A percentile compares a stretch with the other conserved stretches of the same genome.
Conservation (phyloP, 2,888 invertebrate genomes). For the Bruchidius siliquastri region DNA sequence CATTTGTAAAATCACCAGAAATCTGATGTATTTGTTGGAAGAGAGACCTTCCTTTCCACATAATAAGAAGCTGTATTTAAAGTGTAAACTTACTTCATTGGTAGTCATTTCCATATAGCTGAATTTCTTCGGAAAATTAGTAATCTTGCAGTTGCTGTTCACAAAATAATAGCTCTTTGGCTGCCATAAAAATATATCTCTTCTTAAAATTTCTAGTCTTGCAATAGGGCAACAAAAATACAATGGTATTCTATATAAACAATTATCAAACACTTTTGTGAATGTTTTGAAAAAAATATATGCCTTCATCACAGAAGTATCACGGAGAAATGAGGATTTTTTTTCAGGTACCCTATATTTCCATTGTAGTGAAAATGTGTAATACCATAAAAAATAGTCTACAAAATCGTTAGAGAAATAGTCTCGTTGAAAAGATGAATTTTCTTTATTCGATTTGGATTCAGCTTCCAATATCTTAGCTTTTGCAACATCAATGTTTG, state of each 20-base stretch:
- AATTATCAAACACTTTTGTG: background rate
- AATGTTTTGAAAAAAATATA: background rate
- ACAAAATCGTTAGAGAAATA: background rate
- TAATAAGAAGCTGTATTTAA: too few relatives aligned
- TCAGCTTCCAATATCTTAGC: background rate
- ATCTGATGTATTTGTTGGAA: too few relatives aligned
- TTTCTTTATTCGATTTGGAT: background rate
- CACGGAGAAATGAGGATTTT: background rate
- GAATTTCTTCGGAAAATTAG: background rate
- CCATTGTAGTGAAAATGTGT: background rate
- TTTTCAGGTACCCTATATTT: background rate
- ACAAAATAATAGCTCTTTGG: slow-evolving; percentile 13
- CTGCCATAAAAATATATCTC: slow-evolving; percentile 19
- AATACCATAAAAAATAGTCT: background rate
- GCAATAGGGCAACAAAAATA: background rate
- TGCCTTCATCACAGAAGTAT: background rate
- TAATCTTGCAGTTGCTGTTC: background rate
- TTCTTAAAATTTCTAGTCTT: slow-evolving; percentile 11
- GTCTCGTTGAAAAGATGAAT: background rate
- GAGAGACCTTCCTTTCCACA: too few relatives aligned
- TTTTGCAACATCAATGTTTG: background rate
- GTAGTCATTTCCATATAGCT: background rate
- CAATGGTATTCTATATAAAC: background rate
- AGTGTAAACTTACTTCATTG: too few relatives aligned
- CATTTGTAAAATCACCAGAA: too few relatives aligned